These are phyloP conservation scores for Dermolepida albohirtum DNA, from an alignment of 2,888 invertebrate genomes.

Conservation along the genomic window DNA sequence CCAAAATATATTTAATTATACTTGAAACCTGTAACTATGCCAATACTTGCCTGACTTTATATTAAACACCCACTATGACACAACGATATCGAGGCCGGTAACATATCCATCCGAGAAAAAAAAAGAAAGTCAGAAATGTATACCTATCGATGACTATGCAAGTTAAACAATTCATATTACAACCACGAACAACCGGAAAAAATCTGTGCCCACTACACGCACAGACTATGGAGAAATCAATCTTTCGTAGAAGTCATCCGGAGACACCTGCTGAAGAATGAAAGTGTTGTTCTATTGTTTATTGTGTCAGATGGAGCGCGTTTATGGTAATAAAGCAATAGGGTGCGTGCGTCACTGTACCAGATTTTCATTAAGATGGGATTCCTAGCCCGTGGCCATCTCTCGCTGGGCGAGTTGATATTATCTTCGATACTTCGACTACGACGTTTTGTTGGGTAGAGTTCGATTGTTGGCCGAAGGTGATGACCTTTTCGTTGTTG, in stretches of 20 bases:
- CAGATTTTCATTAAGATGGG: slow-evolving; percentile 52
- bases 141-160: slow-evolving; percentile 4
- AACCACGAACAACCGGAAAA: slow-evolving; percentile 1
- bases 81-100: neutral
- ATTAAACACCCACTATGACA: too few relatives aligned
- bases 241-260: slow-evolving; percentile 21
- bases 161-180: slow-evolving; percentile 3
- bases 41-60: too few relatives aligned
- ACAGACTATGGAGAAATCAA: slow-evolving; percentile 9
- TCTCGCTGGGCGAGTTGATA: slow-evolving; percentile 32
- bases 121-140: neutral
- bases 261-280: slow-evolving; percentile 35
- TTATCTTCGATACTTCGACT: slow-evolving; percentile 39
- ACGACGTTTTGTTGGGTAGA: slow-evolving; percentile 27
- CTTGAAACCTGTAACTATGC: too few relatives aligned
- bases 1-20: too few relatives aligned
- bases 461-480: slow-evolving; percentile 46
- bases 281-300: slow-evolving; percentile 41
- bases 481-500: slow-evolving; percentile 43
- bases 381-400: neutral
- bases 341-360: slow-evolving; percentile 47
- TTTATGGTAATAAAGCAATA: slow-evolving; percentile 40
- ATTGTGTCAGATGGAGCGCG: slow-evolving; percentile 22
- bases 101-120: neutral
- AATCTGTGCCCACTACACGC: neutral